Evolutionary conservation across 2,113 vertebrate species (phyloP).

Genomic region (Lota lota): DNA sequence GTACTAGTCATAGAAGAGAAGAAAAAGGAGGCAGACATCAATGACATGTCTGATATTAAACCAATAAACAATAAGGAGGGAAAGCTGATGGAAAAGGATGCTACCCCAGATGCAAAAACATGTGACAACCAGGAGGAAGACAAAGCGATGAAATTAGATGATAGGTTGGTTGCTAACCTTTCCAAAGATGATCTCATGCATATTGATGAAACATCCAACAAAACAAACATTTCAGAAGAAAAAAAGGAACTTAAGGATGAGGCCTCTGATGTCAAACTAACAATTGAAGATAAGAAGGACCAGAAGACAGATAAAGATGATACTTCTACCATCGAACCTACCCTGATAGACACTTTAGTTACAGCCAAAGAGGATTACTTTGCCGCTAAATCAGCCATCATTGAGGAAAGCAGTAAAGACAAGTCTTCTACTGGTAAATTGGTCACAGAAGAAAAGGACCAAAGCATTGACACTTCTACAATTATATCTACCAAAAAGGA

Average conservation of each 20-base stretch:
- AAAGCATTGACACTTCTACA: constrained; percentile 3
- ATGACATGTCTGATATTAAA: constrained; percentile 4
- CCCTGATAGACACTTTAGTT: constrained; percentile 20
- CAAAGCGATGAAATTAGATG: no score
- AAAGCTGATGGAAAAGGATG: constrained; percentile 4
- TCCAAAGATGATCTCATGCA: no score
- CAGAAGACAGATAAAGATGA: constrained; percentile 40
- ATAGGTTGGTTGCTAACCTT: no score
- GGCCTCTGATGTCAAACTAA: neutral
- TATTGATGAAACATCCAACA: no score
- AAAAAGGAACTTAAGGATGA: neutral
- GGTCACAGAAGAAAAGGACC: constrained; percentile 10
- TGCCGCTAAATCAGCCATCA: constrained; percentile 24
- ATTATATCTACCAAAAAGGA: constrained; percentile 10
- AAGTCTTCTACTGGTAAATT: constrained; percentile 12
- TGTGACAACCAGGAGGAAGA: constrained; percentile 54
- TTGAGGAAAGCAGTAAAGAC: constrained; percentile 30
- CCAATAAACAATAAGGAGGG: neutral
- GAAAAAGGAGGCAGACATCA: constrained; percentile 16
- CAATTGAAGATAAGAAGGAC: constrained; percentile 15
- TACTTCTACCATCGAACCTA: constrained; percentile 17
- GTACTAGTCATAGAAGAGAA: constrained; percentile 16
- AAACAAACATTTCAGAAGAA: neutral
- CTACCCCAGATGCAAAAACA: neutral
- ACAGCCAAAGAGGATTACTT: constrained; percentile 26